Conservation (phyloP, 2,797 vertebrate species). For the Phalloptychus januarius region DNA sequence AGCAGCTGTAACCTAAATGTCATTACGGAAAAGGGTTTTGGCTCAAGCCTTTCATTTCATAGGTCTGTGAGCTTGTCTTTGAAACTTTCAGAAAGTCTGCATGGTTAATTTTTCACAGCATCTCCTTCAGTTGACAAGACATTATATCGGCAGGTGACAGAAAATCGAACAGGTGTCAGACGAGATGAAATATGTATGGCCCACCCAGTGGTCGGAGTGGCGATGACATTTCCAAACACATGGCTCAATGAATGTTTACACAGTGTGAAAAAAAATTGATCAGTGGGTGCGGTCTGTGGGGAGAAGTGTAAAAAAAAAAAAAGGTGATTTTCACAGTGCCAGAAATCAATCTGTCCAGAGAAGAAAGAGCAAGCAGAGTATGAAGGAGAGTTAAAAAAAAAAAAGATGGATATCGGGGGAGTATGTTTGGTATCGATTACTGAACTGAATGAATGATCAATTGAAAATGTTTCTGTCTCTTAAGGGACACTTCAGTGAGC, state of each 20-base stretch:
- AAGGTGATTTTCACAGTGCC: conserved; percentile 55
- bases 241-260: conserved; percentile 82
- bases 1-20: conserved; percentile 24
- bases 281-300: conserved; percentile 59
- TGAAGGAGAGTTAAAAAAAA: conserved; percentile 3
- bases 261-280: conserved; percentile 79
- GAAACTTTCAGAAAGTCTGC: conserved; percentile 74
- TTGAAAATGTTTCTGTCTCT: conserved; percentile 16
- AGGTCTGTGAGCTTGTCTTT: conserved; percentile 68
- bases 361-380: conserved; percentile 34
- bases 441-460: conserved; percentile 40
- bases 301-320: conserved; percentile 33
- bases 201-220: conserved; percentile 70
- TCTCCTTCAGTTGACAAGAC: conserved; percentile 50
- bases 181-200: conserved; percentile 82
- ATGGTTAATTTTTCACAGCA: conserved; percentile 76
- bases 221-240: conserved; percentile 81
- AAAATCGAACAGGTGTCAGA: conserved; percentile 82
- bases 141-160: conserved; percentile 55
- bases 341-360: conserved; percentile 76
- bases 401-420: conserved; percentile 22
- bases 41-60: conserved; percentile 46
- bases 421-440: conserved; percentile 20
- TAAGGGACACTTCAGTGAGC: conserved; percentile 5
- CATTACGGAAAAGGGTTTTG: conserved; percentile 13